phyloP scores from a whole-genome alignment of 2,888 invertebrate genomes.

The Acanthoscelides obtectus region DNA sequence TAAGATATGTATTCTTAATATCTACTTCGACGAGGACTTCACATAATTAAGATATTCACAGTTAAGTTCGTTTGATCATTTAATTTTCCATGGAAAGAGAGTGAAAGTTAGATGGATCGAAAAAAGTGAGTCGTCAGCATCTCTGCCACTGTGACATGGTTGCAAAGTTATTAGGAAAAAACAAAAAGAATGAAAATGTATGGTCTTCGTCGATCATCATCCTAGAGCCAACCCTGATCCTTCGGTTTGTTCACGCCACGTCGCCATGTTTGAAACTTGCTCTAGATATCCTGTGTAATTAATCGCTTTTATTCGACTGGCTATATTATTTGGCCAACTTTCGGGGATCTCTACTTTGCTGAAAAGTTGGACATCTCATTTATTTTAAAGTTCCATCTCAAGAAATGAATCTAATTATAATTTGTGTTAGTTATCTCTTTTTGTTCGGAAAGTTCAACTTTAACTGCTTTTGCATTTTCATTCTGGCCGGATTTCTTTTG shows the following conservation, averaged over 20 bases:
- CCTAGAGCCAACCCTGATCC: constrained; percentile 37
- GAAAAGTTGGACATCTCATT: constrained; percentile 42
- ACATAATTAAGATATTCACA: no score
- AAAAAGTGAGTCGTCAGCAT: no score
- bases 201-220: not conserved
- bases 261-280: not conserved
- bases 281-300: constrained; percentile 29
- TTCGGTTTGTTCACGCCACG: constrained; percentile 36
- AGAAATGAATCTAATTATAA: constrained; percentile 41
- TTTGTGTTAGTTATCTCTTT: constrained; percentile 30
- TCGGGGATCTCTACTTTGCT: constrained; percentile 14
- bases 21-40: no score
- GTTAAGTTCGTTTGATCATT: no score
- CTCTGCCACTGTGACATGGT: no score
- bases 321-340: constrained; percentile 29
- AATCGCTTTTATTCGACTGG: constrained; percentile 38
- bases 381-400: constrained; percentile 37
- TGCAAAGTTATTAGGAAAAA: no score
- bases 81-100: no score
- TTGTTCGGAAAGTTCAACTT: constrained; percentile 13
- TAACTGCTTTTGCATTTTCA: constrained; percentile 16
- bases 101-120: no score
- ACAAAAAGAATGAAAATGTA: no score
- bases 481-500: not conserved
- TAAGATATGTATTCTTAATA: no score